phyloP scores from a whole-genome alignment of 2,113 vertebrate genomes.

The Actinemys pallida region DNA sequence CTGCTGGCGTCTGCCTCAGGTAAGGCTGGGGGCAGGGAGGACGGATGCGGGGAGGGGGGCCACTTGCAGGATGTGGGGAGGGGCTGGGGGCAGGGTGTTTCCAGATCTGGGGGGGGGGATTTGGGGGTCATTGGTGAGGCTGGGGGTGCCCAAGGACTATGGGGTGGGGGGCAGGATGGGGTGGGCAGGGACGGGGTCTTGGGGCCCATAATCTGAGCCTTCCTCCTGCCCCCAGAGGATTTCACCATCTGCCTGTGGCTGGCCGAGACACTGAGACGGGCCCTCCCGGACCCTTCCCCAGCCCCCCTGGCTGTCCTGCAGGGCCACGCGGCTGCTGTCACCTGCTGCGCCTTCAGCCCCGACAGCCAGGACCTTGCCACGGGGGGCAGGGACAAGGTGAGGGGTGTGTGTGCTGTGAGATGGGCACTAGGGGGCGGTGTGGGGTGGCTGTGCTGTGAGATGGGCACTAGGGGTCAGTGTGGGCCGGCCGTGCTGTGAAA shows the following conservation, averaged over 20 bases:
- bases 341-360: constrained; percentile 85
- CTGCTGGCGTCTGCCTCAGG: constrained; percentile 86
- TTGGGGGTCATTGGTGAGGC: neutral
- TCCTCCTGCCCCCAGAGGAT: constrained; percentile 66
- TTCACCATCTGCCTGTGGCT: constrained; percentile 82
- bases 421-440: neutral
- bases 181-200: neutral
- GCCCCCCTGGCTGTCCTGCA: constrained; percentile 62
- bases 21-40: constrained; percentile 62
- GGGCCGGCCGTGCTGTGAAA: too few relatives aligned
- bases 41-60: constrained; percentile 37
- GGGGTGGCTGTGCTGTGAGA: too few relatives aligned
- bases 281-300: neutral
- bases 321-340: constrained; percentile 83
- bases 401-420: too few relatives aligned
- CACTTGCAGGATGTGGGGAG: neutral
- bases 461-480: too few relatives aligned
- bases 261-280: constrained; percentile 56
- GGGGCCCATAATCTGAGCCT: constrained; percentile 18
- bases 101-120: neutral
- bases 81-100: too few relatives aligned
- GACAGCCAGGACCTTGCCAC: constrained; percentile 82
- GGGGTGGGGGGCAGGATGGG: neutral
- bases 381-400: constrained; percentile 86
- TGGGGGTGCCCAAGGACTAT: too few relatives aligned